Conservation (phyloP, 1,140 invertebrate genomes). For the Plodia interpunctella region DNA sequence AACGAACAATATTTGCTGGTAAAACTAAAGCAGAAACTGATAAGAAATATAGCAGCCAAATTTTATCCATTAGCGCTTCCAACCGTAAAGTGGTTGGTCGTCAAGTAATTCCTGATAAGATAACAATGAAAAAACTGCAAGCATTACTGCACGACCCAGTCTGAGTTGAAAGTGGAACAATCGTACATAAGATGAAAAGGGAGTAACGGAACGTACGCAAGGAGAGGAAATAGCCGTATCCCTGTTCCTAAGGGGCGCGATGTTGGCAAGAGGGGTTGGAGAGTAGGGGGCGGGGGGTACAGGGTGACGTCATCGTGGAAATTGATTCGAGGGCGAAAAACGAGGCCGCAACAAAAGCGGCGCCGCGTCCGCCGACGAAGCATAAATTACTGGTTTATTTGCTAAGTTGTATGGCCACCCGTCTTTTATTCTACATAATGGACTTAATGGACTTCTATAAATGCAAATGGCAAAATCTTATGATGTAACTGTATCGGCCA, state of each 20-base stretch:
- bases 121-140: conserved; percentile 19
- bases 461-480: conserved; percentile 20
- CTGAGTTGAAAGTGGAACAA: conserved; percentile 11
- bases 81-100: conserved; percentile 21
- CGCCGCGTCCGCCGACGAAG: conserved; percentile 37
- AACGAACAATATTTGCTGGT: not conserved
- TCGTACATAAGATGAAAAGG: conserved; percentile 21
- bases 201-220: conserved; percentile 29
- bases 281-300: conserved; percentile 16
- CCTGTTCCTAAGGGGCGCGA: conserved; percentile 34
- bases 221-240: conserved; percentile 51
- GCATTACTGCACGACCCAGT: not conserved
- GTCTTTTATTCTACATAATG: conserved; percentile 35
- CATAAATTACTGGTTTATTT: conserved; percentile 55
- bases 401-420: conserved; percentile 33
- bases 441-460: conserved; percentile 26
- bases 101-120: conserved; percentile 24
- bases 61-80: conserved; percentile 11
- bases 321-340: conserved; percentile 65
- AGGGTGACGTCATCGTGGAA: conserved; percentile 51
- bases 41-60: not conserved
- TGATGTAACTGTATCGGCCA: conserved; percentile 27
- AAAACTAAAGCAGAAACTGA: not conserved
- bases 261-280: conserved; percentile 24
- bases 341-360: conserved; percentile 48